Conservation (phyloP, 2,888 invertebrate genomes). For the Synanthedon andrenaeformis region DNA sequence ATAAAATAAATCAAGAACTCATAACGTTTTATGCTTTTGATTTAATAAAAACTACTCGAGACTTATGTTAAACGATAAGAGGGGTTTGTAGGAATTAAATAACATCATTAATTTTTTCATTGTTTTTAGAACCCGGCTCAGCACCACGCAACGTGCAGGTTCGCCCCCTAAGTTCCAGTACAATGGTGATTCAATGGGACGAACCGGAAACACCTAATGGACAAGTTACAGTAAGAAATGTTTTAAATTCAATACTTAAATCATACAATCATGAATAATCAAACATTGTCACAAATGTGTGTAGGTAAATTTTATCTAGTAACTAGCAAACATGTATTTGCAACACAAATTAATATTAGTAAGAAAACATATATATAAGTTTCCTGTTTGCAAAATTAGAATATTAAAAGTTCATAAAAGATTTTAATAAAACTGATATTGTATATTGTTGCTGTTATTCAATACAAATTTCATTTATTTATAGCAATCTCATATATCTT, state of each 20-base stretch:
- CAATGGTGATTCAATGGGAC: slow-evolving; percentile 98
- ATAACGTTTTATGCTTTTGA: no score
- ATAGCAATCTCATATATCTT: no score
- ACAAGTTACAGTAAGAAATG: slow-evolving; percentile 86
- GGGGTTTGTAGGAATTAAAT: not conserved
- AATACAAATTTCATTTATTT: no score
- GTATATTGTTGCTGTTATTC: no score
- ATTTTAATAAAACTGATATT: no score
- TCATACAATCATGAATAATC: not conserved
- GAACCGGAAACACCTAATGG: slow-evolving; percentile 98
- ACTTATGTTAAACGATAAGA: not conserved
- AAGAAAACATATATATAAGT: no score
- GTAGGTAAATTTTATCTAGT: not conserved
- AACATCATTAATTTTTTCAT: not conserved
- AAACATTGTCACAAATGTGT: not conserved
- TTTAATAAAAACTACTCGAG: not conserved
- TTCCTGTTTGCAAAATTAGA: no score
- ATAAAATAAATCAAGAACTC: no score
- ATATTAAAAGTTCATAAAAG: no score
- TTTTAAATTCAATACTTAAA: slow-evolving; percentile 9
- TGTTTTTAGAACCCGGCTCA: slow-evolving; percentile 87
- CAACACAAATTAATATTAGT: no score
- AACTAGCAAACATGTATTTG: no score
- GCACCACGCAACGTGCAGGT: slow-evolving; percentile 95
- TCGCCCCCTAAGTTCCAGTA: slow-evolving; percentile 92